Evolutionary conservation across 2,888 invertebrate genomes (phyloP), one percentile per base, ranked within the genome.

Genomic region (Eupeodes latifasciatus): DNA sequence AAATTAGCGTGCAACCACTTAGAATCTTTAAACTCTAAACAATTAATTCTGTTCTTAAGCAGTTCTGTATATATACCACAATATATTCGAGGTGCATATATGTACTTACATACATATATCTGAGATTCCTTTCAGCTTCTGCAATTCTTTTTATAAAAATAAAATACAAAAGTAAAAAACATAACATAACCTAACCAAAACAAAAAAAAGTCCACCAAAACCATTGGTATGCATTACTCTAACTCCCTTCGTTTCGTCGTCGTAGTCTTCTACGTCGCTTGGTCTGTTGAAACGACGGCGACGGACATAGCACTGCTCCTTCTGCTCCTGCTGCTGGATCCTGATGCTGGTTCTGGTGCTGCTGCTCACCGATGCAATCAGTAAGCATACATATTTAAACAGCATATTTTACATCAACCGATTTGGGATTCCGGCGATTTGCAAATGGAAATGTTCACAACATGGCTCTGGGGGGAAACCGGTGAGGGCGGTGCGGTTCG

Each of bases 381-480:
- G 88, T 88, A 85, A 88, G 88, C 88, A 88, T 88, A 88, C 88
- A 88, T 88, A 88, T 88, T 88, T 88, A 88, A 88, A 88, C 85
- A 88, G 88, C 88, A 88, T 84, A 88, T 85, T 88, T 88, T 88
- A 88, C 88, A 88, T 88, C 88, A 85, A 88, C 81, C 88, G 85
- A 88, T 88, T 88, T 85, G 77, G 88, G 88, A 88, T 88, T 88
- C 88, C 85, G 88, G 85, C 88, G 88, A 88, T 88, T 88, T 88
- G 88, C 88, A 88, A 88, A 88, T 88, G 88, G 88, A 88, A 88
- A 88, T 88, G 88, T 88, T 88, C 88, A 88, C 88, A 88, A 88
- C 88, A 85, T 85, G 88, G 75, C 77, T 67, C 27, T 74, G 9
- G 51, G 44, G 11, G 81, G 40, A 40, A 9, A 40, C 9, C 40